Conservation (phyloP, 2,888 invertebrate genomes). For the Agapostemon virescens region DNA sequence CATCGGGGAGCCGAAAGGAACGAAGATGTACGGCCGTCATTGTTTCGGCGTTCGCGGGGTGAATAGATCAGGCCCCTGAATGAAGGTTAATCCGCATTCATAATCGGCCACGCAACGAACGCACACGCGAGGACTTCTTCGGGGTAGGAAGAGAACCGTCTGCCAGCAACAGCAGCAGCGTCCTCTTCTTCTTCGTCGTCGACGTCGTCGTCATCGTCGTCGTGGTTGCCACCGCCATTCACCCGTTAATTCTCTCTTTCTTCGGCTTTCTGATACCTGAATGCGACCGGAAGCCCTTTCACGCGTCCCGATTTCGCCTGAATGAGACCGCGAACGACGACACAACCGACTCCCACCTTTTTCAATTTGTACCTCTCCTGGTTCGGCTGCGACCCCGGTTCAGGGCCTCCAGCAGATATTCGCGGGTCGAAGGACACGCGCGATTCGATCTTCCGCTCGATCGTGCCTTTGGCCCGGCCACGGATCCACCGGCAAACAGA, state of each 20-base stretch:
- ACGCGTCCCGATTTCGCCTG: slow-evolving; percentile 72
- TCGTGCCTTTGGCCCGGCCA: not conserved
- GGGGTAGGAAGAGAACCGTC: slow-evolving; percentile 17
- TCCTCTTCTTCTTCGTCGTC: not conserved
- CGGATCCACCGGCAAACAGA: slow-evolving; percentile 5
- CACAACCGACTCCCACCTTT: not conserved
- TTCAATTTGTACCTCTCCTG: not conserved
- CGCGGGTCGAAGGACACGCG: slow-evolving; percentile 21
- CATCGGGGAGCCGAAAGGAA: slow-evolving; percentile 22
- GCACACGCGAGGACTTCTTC: slow-evolving; percentile 33
- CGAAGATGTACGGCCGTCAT: slow-evolving; percentile 56
- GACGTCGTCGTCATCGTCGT: not conserved
- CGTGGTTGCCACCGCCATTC: slow-evolving; percentile 61
- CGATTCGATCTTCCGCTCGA: slow-evolving; percentile 7
- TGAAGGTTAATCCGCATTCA: slow-evolving; percentile 73
- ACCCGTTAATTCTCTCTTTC: slow-evolving; percentile 76
- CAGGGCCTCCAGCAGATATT: not conserved
- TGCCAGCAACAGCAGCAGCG: slow-evolving; percentile 25
- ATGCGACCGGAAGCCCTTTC: slow-evolving; percentile 77
- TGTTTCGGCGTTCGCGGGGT: slow-evolving; percentile 58
- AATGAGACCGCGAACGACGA: slow-evolving; percentile 44
- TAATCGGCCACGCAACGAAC: slow-evolving; percentile 63
- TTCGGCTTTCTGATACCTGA: slow-evolving; percentile 66
- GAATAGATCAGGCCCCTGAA: slow-evolving; percentile 60
- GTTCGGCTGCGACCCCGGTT: not conserved